A percentile compares a stretch with the other conserved stretches of the same genome.
Evolutionary conservation across 2,888 invertebrate genomes (phyloP).

Genomic region (Chloroclystis v-ata): DNA sequence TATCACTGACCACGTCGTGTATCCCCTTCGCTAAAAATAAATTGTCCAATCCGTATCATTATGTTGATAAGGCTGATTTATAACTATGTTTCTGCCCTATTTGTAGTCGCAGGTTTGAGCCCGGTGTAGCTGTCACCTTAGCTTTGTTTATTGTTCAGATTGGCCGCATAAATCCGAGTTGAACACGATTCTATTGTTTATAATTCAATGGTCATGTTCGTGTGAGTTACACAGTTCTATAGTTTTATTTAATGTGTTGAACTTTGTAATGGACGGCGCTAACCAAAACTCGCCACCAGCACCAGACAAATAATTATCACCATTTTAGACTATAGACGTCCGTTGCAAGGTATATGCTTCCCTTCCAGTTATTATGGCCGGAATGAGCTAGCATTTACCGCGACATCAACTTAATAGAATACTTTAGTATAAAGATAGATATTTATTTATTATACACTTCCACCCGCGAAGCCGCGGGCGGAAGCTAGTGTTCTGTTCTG

Average conservation of each 20-base stretch:
- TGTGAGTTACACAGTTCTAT: neutral
- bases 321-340: too few species aligned
- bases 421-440: too few species aligned
- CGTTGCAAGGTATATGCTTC: too few species aligned
- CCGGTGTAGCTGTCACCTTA: slow-evolving; percentile 24
- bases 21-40: slow-evolving; percentile 48
- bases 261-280: neutral
- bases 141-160: slow-evolving; percentile 24
- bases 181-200: slow-evolving; percentile 21
- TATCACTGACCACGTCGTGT: slow-evolving; percentile 24
- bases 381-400: too few species aligned
- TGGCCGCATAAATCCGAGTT: slow-evolving; percentile 15
- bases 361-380: too few species aligned
- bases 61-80: slow-evolving; percentile 54
- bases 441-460: too few species aligned
- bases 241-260: neutral
- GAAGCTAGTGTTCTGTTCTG: too few species aligned
- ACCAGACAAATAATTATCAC: too few species aligned
- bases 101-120: slow-evolving; percentile 27
- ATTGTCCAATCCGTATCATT: slow-evolving; percentile 37
- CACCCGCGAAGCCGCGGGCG: too few species aligned
- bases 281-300: too few species aligned
- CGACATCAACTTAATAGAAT: too few species aligned
- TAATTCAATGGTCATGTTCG: slow-evolving; percentile 4
- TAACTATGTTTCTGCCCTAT: slow-evolving; percentile 41